A percentile compares a stretch with the other conserved stretches of the same genome.
phyloP scores from a whole-genome alignment of 2,888 invertebrate species.

The Drosophila algonquin region DNA sequence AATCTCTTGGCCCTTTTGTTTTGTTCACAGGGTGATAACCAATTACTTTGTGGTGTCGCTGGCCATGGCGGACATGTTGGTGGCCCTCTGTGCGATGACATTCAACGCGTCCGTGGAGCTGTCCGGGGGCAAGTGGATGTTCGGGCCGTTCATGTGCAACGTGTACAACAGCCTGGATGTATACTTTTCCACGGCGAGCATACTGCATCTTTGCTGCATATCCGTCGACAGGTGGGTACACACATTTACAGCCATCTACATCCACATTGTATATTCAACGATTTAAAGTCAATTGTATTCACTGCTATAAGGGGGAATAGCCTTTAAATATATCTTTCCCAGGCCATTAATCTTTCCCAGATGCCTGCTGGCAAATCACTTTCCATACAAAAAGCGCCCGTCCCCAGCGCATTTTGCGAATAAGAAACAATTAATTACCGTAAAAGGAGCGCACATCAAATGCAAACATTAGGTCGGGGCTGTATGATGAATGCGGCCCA shows the following conservation, averaged over 20 bases:
- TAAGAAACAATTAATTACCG: conserved; percentile 74
- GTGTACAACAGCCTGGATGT: conserved; percentile 98
- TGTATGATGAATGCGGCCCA: conserved; percentile 77
- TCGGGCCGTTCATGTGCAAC: conserved; percentile 96
- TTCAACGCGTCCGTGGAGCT: conserved; percentile 96
- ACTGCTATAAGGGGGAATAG: neutral
- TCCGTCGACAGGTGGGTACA: conserved; percentile 88
- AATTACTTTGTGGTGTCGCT: conserved; percentile 98
- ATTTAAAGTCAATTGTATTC: conserved; percentile 9
- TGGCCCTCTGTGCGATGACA: conserved; percentile 96
- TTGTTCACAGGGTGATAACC: conserved; percentile 89
- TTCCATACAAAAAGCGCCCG: conserved; percentile 35
- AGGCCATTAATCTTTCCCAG: conserved; percentile 68
- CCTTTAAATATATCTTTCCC: conserved; percentile 29
- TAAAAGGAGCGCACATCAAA: conserved; percentile 74
- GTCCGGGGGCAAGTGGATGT: conserved; percentile 92
- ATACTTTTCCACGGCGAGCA: conserved; percentile 96
- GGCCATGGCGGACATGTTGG: conserved; percentile 96
- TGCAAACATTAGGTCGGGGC: conserved; percentile 67
- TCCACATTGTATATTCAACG: conserved; percentile 1
- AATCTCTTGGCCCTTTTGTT: conserved; percentile 36
- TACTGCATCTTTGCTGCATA: conserved; percentile 96
- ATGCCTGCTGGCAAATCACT: conserved; percentile 47
- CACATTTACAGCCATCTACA: neutral
- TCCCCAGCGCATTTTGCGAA: conserved; percentile 32